These are phyloP conservation scores for Myotis davidii DNA, from an alignment of 2,113 vertebrate species.

Conservation along the genomic window DNA sequence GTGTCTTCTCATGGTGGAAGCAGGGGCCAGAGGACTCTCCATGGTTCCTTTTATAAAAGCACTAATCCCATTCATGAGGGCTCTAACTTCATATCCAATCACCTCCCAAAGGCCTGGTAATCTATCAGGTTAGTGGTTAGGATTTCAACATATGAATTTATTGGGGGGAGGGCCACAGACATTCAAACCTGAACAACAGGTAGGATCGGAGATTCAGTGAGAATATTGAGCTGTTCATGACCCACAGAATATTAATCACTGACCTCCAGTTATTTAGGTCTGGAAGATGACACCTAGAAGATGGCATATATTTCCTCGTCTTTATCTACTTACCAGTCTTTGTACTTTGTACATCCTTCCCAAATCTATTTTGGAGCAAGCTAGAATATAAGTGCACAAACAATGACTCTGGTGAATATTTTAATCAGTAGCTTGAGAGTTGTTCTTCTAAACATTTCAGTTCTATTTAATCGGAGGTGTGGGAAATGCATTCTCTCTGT, in stretches of 20 bases:
- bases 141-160: background rate
- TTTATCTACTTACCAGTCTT: background rate
- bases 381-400: background rate
- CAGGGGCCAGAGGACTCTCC: background rate
- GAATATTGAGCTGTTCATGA: background rate
- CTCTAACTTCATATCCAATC: background rate
- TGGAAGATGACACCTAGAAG: background rate
- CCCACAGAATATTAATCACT: background rate
- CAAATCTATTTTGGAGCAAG: background rate
- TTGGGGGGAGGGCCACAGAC: background rate
- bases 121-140: background rate
- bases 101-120: background rate
- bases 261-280: background rate
- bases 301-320: background rate
- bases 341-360: background rate
- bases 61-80: background rate
- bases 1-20: background rate
- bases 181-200: background rate
- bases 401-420: conserved; percentile 52
- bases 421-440: conserved; percentile 23
- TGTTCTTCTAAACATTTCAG: background rate
- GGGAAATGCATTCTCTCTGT: background rate
- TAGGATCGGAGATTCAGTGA: background rate
- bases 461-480: background rate
- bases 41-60: background rate